A percentile compares a stretch with the other conserved stretches of the same genome.
Conservation (phyloP, 2,888 invertebrate genomes). For the Scaptomyza polygonia region DNA sequence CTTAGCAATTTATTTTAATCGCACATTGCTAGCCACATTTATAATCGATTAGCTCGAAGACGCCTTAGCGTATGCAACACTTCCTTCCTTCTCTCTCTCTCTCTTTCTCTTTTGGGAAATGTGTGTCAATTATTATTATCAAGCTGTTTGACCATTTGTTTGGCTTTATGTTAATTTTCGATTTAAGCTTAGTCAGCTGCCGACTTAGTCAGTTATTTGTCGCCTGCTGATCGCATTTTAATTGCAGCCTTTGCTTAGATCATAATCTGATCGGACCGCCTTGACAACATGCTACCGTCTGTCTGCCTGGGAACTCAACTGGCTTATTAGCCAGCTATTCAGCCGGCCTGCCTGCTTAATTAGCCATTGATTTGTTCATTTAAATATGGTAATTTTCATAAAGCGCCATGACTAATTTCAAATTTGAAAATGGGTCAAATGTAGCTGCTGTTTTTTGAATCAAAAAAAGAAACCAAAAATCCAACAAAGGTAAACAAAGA, state of each 20-base stretch:
- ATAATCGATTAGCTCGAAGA: conserved; percentile 73
- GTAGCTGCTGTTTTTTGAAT: conserved; percentile 8
- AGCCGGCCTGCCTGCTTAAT: conserved; percentile 45
- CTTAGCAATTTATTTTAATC: conserved; percentile 81
- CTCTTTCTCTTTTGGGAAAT: conserved; percentile 42
- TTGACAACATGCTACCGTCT: conserved; percentile 51
- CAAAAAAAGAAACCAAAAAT: no score
- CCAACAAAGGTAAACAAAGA: conserved; percentile 6
- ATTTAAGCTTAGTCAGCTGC: conserved; percentile 39
- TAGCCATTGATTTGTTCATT: conserved; percentile 72
- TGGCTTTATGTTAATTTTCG: conserved; percentile 59
- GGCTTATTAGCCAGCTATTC: conserved; percentile 2
- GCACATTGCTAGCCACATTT: conserved; percentile 77
- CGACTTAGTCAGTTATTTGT: conserved; percentile 31
- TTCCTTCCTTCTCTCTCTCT: not conserved
- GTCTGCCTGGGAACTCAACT: conserved; percentile 22
- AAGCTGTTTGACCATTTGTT: conserved; percentile 36
- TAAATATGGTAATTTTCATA: conserved; percentile 65
- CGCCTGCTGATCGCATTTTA: conserved; percentile 72
- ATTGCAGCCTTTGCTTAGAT: conserved; percentile 58
- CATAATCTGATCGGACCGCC: conserved; percentile 43
- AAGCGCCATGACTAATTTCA: conserved; percentile 60
- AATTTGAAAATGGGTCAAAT: conserved; percentile 47
- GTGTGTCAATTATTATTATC: conserved; percentile 64
- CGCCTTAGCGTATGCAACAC: conserved; percentile 38